phyloP scores from a whole-genome alignment of 1,140 invertebrate genomes.

The Elymnias hypermnestra region DNA sequence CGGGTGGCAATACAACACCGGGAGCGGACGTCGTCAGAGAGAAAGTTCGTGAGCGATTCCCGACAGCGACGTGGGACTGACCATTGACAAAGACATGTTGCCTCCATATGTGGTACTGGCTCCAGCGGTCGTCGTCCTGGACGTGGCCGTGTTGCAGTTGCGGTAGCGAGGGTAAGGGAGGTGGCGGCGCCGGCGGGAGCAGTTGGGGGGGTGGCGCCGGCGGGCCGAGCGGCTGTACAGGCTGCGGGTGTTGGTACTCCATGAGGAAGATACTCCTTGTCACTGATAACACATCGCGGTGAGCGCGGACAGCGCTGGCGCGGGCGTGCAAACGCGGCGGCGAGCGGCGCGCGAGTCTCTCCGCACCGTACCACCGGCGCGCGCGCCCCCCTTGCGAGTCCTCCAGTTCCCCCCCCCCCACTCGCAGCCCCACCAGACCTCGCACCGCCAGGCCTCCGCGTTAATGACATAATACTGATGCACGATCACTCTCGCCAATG shows the following conservation, averaged over 20 bases:
- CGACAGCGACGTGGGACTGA: slow-evolving; percentile 52
- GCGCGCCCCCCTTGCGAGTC: slow-evolving; percentile 17
- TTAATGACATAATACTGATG: too few species aligned
- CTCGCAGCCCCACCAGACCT: slow-evolving; percentile 20
- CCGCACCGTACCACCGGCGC: slow-evolving; percentile 36
- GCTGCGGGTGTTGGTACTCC: slow-evolving; percentile 51
- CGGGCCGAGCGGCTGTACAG: slow-evolving; percentile 50
- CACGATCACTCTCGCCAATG: slow-evolving; percentile 53
- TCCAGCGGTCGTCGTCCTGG: slow-evolving; percentile 75
- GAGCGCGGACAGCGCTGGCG: too few species aligned
- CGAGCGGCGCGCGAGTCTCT: slow-evolving; percentile 1
- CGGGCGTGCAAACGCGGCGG: slow-evolving; percentile 47
- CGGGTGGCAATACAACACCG: too few species aligned
- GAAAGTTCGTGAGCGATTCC: slow-evolving; percentile 44
- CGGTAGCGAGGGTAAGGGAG: slow-evolving; percentile 59
- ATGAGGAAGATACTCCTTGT: slow-evolving; percentile 66
- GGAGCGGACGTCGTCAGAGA: slow-evolving; percentile 29
- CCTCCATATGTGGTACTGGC: slow-evolving; percentile 78
- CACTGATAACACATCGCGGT: slow-evolving; percentile 62
- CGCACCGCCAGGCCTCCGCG: slow-evolving; percentile 10
- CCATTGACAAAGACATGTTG: slow-evolving; percentile 79
- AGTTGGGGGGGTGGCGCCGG: slow-evolving; percentile 57
- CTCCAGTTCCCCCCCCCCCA: not conserved
- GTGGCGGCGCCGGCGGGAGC: slow-evolving; percentile 47
- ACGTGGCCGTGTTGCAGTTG: slow-evolving; percentile 65